Conservation (phyloP, 2,797 vertebrate species). For the Carcharodon carcharias region DNA sequence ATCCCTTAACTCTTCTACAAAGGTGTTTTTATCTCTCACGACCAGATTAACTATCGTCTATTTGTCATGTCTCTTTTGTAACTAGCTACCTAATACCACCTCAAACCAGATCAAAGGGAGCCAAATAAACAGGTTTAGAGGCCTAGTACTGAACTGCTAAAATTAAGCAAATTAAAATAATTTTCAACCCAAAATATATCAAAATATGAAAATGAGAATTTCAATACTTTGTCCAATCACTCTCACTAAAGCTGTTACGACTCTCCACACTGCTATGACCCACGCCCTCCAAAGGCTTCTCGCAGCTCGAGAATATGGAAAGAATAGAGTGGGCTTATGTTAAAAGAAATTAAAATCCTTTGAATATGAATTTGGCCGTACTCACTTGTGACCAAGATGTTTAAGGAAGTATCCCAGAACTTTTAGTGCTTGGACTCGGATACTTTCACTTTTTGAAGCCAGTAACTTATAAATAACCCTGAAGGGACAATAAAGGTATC, state of each 20-base stretch:
- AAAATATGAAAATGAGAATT: neutral
- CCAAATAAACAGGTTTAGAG: neutral
- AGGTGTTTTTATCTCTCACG: neutral
- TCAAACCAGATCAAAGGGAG: neutral
- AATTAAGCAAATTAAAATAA: neutral
- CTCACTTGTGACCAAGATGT: conserved; percentile 96
- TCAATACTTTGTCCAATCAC: neutral
- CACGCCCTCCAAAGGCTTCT: neutral
- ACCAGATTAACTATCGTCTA: neutral
- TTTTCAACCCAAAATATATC: neutral
- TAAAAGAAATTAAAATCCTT: neutral
- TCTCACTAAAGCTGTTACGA: neutral
- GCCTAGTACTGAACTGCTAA: neutral
- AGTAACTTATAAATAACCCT: conserved; percentile 95
- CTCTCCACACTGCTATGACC: neutral
- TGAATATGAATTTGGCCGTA: conserved; percentile 41
- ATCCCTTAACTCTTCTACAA: neutral
- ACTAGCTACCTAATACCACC: neutral
- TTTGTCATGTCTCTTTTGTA: neutral
- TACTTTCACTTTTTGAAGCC: conserved; percentile 90
- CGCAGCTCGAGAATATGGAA: neutral
- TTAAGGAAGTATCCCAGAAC: conserved; percentile 94
- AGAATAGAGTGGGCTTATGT: neutral
- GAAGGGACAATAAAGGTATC: conserved; percentile 44
- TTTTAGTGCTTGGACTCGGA: conserved; percentile 93